Base-by-base conservation (phyloP, 2,113 vertebrate genomes). In the Oceanites oceanicus region DNA sequence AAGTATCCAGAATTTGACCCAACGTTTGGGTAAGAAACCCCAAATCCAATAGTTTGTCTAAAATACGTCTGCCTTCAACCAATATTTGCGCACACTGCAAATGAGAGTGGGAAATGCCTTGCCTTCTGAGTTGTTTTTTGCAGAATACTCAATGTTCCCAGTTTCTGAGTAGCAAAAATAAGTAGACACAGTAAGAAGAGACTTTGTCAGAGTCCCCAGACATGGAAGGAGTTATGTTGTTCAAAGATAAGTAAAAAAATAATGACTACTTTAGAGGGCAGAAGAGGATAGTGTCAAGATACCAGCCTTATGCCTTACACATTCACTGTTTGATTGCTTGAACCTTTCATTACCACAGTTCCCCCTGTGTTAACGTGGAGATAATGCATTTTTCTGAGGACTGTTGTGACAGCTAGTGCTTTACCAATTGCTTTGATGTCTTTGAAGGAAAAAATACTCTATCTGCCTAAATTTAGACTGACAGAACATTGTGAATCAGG, bases 391-490 rank as follows among this genome's bases (percentile, higher is more conserved):
- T 94, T 94, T 86, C 68, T 25, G 50, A 29, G 83, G 90, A 77
- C 67, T 83, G 62, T 72, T 88, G 86, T 92, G 83, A 91, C 90
- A 96, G 83, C 72, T 88, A 84, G 65, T 71, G 61, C 84, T 95
- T 92, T 95, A 63, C 59, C 90, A 72, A 84, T 77, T 75, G 65
- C 76, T 86, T 94, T 88, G 72, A 93, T 77, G 42, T 86, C 72
- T 93, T 94, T 92, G 68, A 94, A 92, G 52, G 74, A 63, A 90
- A 95, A 96, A 92, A 59, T 88, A 92, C 63, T 74, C 47, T 26
- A 61, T 81, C 76, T 94, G 88, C 89, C 90, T 90, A 94, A 90
- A 93, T 94, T 89, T 84, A 77, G 76, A 68, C 73, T 87, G 88
- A 84, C 52, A 94, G 73, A 81, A 80, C 49, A 2, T 32, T 91